These are phyloP conservation scores for Chesias legatella DNA, from an alignment of 2,888 invertebrate species.

Conservation along the genomic window DNA sequence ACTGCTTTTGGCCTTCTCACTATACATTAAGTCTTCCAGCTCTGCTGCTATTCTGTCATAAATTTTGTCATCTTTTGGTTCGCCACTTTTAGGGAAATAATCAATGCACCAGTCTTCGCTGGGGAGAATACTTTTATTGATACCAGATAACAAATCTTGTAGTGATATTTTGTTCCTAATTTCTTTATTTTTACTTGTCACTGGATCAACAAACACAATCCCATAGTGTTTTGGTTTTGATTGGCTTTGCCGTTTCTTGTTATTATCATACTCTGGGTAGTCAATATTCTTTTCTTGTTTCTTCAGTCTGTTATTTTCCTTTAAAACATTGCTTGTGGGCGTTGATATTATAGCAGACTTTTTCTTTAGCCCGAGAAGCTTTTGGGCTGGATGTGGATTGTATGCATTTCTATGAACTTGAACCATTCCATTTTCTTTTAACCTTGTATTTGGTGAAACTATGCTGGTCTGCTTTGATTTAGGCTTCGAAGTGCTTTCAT, in stretches of 20 bases:
- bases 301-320: constrained; percentile 63
- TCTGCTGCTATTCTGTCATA: constrained; percentile 77
- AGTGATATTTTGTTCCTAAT: constrained; percentile 47
- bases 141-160: constrained; percentile 52
- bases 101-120: constrained; percentile 70
- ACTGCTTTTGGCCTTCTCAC: constrained; percentile 50
- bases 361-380: constrained; percentile 41
- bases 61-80: constrained; percentile 70
- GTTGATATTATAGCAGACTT: constrained; percentile 33
- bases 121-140: constrained; percentile 60
- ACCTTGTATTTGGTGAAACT: constrained; percentile 45
- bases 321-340: constrained; percentile 53
- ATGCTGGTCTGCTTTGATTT: constrained; percentile 46
- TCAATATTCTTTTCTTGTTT: constrained; percentile 28
- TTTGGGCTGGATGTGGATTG: constrained; percentile 54
- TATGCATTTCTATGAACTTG: constrained; percentile 55
- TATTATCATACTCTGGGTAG: constrained; percentile 4
- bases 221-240: constrained; percentile 56
- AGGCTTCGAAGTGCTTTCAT: constrained; percentile 57
- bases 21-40: constrained; percentile 72
- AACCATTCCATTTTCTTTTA: constrained; percentile 76
- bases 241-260: constrained; percentile 37
- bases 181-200: constrained; percentile 41
- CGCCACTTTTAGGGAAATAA: constrained; percentile 63
- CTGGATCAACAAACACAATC: constrained; percentile 59